Evolutionary conservation across 2,888 invertebrate genomes (phyloP).

Genomic region (Callimorpha dominula): DNA sequence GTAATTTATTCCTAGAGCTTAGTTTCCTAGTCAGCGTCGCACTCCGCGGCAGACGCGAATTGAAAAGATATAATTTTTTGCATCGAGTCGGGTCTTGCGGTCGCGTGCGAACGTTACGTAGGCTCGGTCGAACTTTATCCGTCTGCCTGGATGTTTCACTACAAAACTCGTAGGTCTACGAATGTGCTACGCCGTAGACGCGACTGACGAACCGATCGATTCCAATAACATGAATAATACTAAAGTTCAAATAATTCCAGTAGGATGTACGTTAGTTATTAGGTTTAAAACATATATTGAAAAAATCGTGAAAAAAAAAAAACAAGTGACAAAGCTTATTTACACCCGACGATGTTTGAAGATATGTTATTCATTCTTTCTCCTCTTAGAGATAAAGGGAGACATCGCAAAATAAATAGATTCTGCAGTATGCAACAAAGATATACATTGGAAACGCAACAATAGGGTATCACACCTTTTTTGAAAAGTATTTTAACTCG

Average conservation of each 20-base stretch:
- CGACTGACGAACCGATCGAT: neutral
- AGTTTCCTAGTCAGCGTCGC: slow-evolving; percentile 5
- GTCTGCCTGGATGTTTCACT: neutral
- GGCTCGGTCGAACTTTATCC: neutral
- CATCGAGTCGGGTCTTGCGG: neutral
- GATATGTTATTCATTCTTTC: too few relatives aligned
- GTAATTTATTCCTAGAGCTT: neutral
- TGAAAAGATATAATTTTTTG: neutral
- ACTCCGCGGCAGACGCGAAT: neutral
- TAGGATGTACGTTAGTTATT: neutral
- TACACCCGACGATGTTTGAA: too few relatives aligned
- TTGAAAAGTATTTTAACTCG: too few relatives aligned
- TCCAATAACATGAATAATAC: neutral
- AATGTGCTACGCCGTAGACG: slow-evolving; percentile 14
- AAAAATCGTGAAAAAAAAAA: neutral
- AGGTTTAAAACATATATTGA: neutral
- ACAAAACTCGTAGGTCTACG: neutral
- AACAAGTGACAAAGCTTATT: neutral
- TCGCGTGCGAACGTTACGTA: neutral
- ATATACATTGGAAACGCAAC: too few relatives aligned
- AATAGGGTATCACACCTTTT: too few relatives aligned
- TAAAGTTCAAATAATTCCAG: neutral
- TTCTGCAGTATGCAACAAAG: too few relatives aligned
- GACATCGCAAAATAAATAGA: too few relatives aligned
- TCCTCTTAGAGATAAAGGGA: too few relatives aligned